Base-by-base conservation (phyloP, 1,140 invertebrate genomes). In the Drosophila virilis region DNA sequence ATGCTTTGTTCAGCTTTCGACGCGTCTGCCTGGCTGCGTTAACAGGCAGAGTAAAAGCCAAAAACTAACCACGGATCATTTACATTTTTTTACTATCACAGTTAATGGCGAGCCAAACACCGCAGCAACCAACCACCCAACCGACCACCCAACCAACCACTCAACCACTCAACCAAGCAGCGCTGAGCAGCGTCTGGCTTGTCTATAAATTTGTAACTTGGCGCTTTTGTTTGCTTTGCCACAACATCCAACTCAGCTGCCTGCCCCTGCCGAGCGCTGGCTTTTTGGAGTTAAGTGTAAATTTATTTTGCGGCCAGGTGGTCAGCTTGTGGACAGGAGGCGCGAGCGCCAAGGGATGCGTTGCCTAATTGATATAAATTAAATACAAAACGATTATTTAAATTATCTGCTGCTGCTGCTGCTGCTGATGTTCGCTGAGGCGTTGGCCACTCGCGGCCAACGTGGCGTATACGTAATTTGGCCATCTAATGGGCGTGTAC, bases 231-330 rank as follows among this genome's bases (percentile, higher is more conserved):
- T 61, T 61, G 64, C 64, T 51, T 48, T 48, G 57, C 42, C 70
- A 32, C 51, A 33, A 59, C 64, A 58, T 37, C 35, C n/a, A 22
- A 22, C 17, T 42, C 17, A 33, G 13, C 7, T 6, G 28, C 12
- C 32, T 42, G 9, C 10, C 43, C 15, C 32, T 60, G 2, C n/a
- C n/a, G 54, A 10, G 1, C 45, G 37, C 28, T 55, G 54, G 1
- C 52, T 17, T 38, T 50, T 50, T 35, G 10, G n/a, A 55, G 51
- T 45, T 28, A 22, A 68, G 48, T 58, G 62, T 33, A 76, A 83
- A 70, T 83, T 70, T 38, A 79, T 72, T 83, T 83, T 76, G 59
- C 22, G 52, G 51, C 46, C 80, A 74, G 54, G 58, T 77, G 22
- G 22, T 5, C 22, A 28, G 22, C 0, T 28, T 28, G 22, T 28